phyloP scores from a whole-genome alignment of 2,113 vertebrate species.

The Gymnobelideus leadbeateri region DNA sequence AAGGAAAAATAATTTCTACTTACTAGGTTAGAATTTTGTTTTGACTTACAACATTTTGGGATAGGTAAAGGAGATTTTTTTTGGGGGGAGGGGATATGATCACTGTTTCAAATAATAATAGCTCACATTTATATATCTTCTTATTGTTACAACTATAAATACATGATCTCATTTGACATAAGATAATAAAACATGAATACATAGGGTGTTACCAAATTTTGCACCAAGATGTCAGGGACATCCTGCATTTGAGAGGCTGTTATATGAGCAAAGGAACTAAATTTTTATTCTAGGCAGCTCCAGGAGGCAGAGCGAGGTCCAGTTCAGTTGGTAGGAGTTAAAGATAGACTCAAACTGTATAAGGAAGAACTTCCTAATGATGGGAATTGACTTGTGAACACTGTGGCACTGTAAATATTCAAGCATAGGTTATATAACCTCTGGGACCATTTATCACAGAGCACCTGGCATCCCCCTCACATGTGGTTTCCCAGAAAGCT shows the following conservation, averaged over 20 bases:
- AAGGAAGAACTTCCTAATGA: not conserved
- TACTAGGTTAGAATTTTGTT: constrained; percentile 25
- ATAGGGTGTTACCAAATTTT: not conserved
- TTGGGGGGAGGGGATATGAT: not conserved
- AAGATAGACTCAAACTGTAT: not conserved
- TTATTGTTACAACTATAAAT: not conserved
- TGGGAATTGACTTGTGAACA: not conserved
- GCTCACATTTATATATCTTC: not conserved
- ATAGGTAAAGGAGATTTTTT: constrained; percentile 12
- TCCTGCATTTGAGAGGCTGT: not conserved
- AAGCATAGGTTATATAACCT: not conserved
- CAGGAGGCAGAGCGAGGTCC: not conserved
- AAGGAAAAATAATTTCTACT: constrained; percentile 27
- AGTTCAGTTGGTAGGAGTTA: not conserved
- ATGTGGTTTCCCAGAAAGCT: not conserved
- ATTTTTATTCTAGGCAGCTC: not conserved
- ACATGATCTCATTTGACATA: not conserved
- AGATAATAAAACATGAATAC: not conserved
- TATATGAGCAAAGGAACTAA: not conserved
- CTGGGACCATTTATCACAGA: not conserved
- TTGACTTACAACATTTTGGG: not conserved
- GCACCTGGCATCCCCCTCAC: not conserved
- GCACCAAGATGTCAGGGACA: not conserved
- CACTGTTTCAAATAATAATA: constrained; percentile 33
- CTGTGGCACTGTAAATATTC: not conserved